phyloP scores from a whole-genome alignment of 2,888 invertebrate species.

The Oligia strigilis region DNA sequence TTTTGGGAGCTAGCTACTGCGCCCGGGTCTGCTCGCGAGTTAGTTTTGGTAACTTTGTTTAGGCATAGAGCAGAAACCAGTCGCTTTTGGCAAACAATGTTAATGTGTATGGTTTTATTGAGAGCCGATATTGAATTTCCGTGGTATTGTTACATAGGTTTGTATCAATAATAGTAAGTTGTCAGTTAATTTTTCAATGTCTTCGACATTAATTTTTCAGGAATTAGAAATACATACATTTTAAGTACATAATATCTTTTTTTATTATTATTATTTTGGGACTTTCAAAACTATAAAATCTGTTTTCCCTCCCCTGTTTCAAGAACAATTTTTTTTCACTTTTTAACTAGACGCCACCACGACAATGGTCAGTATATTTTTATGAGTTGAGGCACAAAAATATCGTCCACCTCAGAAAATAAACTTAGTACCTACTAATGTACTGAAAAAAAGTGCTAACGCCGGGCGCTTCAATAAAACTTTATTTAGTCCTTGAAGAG shows the following conservation, averaged over 20 bases:
- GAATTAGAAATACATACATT: not conserved
- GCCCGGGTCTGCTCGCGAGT: conserved; percentile 13
- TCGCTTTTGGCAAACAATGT: not conserved
- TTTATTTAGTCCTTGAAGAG: conserved; percentile 26
- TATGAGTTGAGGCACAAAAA: conserved; percentile 1
- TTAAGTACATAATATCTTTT: too few relatives aligned
- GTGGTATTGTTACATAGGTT: not conserved
- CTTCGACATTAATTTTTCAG: not conserved
- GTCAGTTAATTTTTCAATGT: not conserved
- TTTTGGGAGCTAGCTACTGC: conserved; percentile 37
- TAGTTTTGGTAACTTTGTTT: conserved; percentile 32
- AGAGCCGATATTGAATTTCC: not conserved
- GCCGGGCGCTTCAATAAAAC: conserved; percentile 11
- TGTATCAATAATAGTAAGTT: too few relatives aligned
- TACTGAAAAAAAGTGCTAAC: conserved; percentile 29
- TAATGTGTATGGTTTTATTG: conserved; percentile 9
- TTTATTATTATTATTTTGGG: not conserved
- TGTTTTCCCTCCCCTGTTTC: too few relatives aligned
- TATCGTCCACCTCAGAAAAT: not conserved
- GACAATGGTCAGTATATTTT: not conserved
- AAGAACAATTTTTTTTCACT: not conserved
- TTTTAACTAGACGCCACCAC: not conserved
- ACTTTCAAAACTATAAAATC: not conserved
- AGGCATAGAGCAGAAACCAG: not conserved
- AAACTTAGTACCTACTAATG: not conserved